These are phyloP conservation scores for Acromyrmex heyeri DNA, from an alignment of 1,140 invertebrate species.

Conservation along the genomic window DNA sequence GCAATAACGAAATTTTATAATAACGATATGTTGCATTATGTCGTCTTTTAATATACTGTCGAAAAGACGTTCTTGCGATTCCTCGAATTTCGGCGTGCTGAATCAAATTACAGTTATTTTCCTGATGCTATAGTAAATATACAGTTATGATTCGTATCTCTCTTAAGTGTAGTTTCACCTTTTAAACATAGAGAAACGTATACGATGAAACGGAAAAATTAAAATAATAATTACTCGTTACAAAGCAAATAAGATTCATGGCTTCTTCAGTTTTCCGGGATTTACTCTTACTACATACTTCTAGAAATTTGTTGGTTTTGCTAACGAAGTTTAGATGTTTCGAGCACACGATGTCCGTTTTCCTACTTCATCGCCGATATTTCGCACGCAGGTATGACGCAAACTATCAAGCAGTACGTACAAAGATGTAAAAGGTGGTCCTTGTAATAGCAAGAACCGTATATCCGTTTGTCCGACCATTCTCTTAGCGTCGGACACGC, in stretches of 20 bases:
- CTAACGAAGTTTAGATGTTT: not conserved
- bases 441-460: slow-evolving; percentile 56
- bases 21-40: not conserved
- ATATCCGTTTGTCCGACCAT: slow-evolving; percentile 66
- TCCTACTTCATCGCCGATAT: slow-evolving; percentile 45
- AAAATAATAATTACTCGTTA: not conserved
- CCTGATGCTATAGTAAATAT: not conserved
- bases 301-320: not conserved
- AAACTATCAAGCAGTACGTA: slow-evolving; percentile 31
- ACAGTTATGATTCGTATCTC: slow-evolving; percentile 25
- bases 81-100: not conserved
- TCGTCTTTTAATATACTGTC: not conserved
- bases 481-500: slow-evolving; percentile 62
- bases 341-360: slow-evolving; percentile 2
- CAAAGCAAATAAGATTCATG: not conserved
- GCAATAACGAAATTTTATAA: not conserved
- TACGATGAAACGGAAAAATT: slow-evolving; percentile 9
- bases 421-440: slow-evolving; percentile 67
- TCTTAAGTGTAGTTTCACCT: not conserved
- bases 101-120: slow-evolving; percentile 43
- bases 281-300: not conserved
- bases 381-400: slow-evolving; percentile 53
- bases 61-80: not conserved
- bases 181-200: not conserved
- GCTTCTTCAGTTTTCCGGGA: not conserved